Evolutionary conservation across 2,888 invertebrate species (phyloP), one percentile per base, ranked within the genome.

Genomic region (Salticus scenicus): DNA sequence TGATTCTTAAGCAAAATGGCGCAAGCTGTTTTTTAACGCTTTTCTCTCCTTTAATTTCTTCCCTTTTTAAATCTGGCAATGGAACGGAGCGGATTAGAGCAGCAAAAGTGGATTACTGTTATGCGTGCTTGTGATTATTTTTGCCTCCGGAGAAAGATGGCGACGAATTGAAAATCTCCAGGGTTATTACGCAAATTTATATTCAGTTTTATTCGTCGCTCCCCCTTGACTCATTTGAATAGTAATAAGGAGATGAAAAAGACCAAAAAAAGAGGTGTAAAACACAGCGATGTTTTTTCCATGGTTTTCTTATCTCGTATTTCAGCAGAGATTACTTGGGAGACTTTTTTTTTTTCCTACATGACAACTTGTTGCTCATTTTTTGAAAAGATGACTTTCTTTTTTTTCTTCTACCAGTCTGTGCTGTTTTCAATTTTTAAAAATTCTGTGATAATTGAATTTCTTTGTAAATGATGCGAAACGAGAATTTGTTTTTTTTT

Each of bases 141-240:
- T 42, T 63, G 41, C 64, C 82, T 67, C 76, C 28, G 31, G 82
- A 47, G 75, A 63, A 47, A 71, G 74, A 75, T 71, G 82, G 63
- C 47, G 82, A 83, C 67, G 84, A 77, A 73, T 41, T 57, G 28
- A 71, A 78, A 78, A 67, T 83, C 82, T 83, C 82, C 47, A 64
- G 82, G 82, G 82, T 83, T 83, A 72, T 76, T 63, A 83, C 71
- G 24, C 42, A 64, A 76, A 76, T 83, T 83, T 76, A 83, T 83
- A 83, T 83, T 83, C 82, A 72, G 70, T 82, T 83, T 83, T 71
- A 83, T 83, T 83, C 75, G 57, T 20, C n/a, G 57, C 64, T 72
- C 82, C 75, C 82, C 57, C 41, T 71, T 76, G 76, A 63, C 82
- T 83, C 82, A 83, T 83, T 83, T 83, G 82, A 83, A 83, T 83